Conservation (phyloP, 2,797 vertebrate genomes). For the Poeciliopsis gracilis region DNA sequence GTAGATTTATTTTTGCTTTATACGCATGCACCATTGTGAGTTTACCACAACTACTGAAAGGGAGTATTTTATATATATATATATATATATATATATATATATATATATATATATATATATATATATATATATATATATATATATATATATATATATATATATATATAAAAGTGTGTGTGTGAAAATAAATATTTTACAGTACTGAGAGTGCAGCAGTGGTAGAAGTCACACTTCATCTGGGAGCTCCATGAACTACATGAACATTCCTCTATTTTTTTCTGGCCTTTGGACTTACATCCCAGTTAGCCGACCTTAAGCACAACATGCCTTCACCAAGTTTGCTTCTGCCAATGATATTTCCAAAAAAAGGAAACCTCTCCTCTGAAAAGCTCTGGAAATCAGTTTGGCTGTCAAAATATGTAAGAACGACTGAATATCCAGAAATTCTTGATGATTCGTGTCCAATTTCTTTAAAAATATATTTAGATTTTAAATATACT, state of each 20-base stretch:
- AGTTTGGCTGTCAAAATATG: slow-evolving; percentile 13
- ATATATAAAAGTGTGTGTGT: no score
- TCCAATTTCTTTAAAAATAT: neutral
- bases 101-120: neutral
- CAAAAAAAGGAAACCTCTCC: slow-evolving; percentile 4
- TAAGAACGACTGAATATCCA: slow-evolving; percentile 4
- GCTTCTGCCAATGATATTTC: slow-evolving; percentile 25
- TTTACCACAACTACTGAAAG: slow-evolving; percentile 16
- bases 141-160: neutral
- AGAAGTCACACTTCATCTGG: slow-evolving; percentile 17
- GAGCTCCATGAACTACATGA: slow-evolving; percentile 26
- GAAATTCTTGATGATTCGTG: slow-evolving; percentile 1
- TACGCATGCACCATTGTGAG: slow-evolving; percentile 10
- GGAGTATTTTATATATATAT: neutral
- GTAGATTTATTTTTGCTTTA: neutral
- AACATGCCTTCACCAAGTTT: slow-evolving; percentile 28
- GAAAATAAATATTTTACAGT: slow-evolving; percentile 24
- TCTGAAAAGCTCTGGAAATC: slow-evolving; percentile 14
- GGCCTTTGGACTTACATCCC: slow-evolving; percentile 36
- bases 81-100: no score
- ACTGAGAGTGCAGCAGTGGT: slow-evolving; percentile 4
- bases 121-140: neutral
- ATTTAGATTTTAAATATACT: neutral
- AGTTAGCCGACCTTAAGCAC: slow-evolving; percentile 41
- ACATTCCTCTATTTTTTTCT: slow-evolving; percentile 26